Base-by-base conservation (phyloP, 2,113 vertebrate genomes). In the Megaceryle torquata region DNA sequence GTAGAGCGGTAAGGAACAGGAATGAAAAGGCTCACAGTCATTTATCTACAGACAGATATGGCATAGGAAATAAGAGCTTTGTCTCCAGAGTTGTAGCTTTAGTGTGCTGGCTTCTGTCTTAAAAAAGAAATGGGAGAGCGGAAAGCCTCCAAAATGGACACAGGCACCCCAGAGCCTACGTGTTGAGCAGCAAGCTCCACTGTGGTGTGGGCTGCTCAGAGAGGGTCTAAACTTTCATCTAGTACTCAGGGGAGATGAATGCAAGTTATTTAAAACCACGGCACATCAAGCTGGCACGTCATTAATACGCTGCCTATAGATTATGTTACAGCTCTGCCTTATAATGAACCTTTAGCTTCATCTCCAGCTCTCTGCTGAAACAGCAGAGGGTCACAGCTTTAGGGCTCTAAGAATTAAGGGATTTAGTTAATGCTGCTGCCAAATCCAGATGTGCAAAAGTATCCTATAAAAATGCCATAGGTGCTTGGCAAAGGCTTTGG, bases 191-290 rank as follows among this genome's bases (percentile, higher is more conserved):
- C 33, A 8, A 92, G 71, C 83, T 91, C 91, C 70, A 59, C 78
- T 5, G 28, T 31, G 33, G 72, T 35, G 77, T 37, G 69, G 79
- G 67, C 74, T 90, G 63, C 83, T 91, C 71, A 57, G 81, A 11
- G 6, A 92, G 75, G 83, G 67, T 72, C 93, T 97, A 89, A 94
- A 81, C 76, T 92, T 97, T 96, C 92, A 88, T 69, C 83, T 72
- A 54, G 56, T 61, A 89, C 96, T 94, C 44, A 1, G 33, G 57
- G 56, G 86, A 92, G 87, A 87, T 13, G 87, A 93, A 91, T 72
- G 88, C 68, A 85, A 81, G 96, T 91, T 97, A 97, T 96, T 97
- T 97, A 96, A 94, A 97, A 89, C 93, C 84, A 46, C 6, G 2
- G 97, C 84, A 96, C 88, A 93, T 71, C 7, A 14, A 86, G 81